Conservation (phyloP, 2,113 vertebrate genomes). For the Procapra przewalskii region DNA sequence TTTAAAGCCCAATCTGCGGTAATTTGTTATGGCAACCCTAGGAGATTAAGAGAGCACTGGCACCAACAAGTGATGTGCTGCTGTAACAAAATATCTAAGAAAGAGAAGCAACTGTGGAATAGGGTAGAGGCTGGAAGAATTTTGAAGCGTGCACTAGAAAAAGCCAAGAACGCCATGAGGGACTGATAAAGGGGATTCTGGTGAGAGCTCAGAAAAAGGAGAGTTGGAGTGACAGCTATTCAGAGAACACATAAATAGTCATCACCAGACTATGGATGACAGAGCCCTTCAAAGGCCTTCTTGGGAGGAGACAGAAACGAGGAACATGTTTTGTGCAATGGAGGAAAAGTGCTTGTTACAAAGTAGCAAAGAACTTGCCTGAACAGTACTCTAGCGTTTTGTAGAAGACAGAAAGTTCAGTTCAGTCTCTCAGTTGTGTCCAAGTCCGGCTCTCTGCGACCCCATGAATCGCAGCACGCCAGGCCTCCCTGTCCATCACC, state of each 20-base stretch:
- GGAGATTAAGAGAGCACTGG: not conserved
- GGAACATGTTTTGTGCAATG: not conserved
- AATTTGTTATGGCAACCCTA: not conserved
- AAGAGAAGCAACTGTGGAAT: not conserved
- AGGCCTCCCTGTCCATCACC: no score
- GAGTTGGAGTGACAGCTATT: not conserved
- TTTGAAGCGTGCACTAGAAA: not conserved
- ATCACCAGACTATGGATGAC: not conserved
- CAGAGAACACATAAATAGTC: not conserved
- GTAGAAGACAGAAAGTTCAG: not conserved
- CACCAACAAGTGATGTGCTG: not conserved
- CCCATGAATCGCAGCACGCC: no score
- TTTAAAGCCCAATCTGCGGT: not conserved
- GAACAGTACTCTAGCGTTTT: not conserved
- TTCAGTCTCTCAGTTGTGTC: no score
- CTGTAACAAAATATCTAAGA: not conserved
- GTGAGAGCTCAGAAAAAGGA: not conserved
- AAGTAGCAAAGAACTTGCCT: not conserved
- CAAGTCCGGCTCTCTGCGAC: fast-evolving
- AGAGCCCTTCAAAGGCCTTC: not conserved
- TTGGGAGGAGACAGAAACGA: not conserved
- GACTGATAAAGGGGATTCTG: not conserved
- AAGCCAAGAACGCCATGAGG: not conserved
- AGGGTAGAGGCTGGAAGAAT: not conserved
- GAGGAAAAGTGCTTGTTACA: not conserved